Evolutionary conservation across 2,888 invertebrate genomes (phyloP).

Genomic region (Enoplolaimus lenunculus): DNA sequence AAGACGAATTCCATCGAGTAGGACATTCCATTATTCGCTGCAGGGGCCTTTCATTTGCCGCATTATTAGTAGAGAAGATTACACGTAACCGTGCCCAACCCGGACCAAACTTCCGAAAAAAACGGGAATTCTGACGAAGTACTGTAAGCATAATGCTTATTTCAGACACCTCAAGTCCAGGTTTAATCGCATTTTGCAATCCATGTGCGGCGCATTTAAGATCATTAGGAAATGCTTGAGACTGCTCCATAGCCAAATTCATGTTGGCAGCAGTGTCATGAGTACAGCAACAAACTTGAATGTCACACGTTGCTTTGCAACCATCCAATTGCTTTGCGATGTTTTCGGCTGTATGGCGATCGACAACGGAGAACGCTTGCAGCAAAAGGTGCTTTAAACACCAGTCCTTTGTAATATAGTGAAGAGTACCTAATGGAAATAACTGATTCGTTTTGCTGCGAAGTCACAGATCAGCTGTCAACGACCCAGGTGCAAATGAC

Average conservation of each 20-base stretch:
- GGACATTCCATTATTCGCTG: background rate
- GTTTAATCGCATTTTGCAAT: background rate
- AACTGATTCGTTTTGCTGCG: constrained; percentile 1
- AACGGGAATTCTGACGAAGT: background rate
- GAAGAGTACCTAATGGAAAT: background rate
- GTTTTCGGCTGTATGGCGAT: constrained; percentile 1
- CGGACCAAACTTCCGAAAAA: constrained; percentile 4
- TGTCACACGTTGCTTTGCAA: background rate
- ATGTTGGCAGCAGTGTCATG: constrained; percentile 13
- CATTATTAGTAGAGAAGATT: background rate
- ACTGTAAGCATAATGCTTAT: background rate
- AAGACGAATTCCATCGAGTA: constrained; percentile 5
- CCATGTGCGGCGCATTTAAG: background rate
- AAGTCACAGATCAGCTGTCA: constrained; percentile 11
- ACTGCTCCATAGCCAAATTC: background rate
- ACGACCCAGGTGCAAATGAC: background rate
- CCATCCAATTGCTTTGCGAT: background rate
- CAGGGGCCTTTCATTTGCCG: background rate
- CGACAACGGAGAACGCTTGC: background rate
- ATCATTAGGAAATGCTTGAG: background rate
- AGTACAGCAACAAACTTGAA: constrained; percentile 2
- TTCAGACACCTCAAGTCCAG: background rate
- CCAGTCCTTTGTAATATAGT: background rate
- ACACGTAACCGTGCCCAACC: background rate
- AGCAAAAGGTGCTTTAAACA: background rate